Percentiles rank a stretch among this genome's conserved stretches.
Conservation (phyloP, 2,888 invertebrate species). For the Zygogramma bicolorata region DNA sequence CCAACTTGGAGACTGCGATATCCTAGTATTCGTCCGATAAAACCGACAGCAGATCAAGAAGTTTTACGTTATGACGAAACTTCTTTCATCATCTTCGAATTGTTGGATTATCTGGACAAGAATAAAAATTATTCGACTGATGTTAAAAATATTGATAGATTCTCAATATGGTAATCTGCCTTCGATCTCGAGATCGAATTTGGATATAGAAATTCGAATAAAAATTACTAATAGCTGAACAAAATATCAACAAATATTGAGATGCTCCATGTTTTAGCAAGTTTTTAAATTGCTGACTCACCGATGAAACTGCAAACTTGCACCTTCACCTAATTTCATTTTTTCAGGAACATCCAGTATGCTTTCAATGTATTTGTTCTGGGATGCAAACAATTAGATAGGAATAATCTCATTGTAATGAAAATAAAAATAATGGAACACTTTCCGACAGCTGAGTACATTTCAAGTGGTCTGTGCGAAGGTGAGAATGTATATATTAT, state of each 20-base stretch:
- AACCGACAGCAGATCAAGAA: slow-evolving; percentile 18
- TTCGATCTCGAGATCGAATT: background rate
- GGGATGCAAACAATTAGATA: slow-evolving; percentile 30
- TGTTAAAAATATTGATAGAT: slow-evolving; percentile 1
- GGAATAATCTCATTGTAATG: slow-evolving; percentile 56
- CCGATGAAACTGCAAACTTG: too few relatives aligned
- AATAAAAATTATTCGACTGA: slow-evolving; percentile 25
- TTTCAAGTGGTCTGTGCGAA: slow-evolving; percentile 50
- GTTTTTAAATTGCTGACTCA: too few relatives aligned
- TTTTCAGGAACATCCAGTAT: slow-evolving; percentile 20
- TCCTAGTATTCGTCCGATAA: slow-evolving; percentile 40
- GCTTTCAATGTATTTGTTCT: slow-evolving; percentile 31
- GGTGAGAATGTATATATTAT: slow-evolving; percentile 51
- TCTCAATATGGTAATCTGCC: slow-evolving; percentile 9
- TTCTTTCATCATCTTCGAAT: slow-evolving; percentile 43
- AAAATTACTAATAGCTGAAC: too few relatives aligned
- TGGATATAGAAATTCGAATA: background rate
- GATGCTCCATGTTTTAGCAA: too few relatives aligned
- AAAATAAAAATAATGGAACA: slow-evolving; percentile 52
- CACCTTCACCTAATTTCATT: too few relatives aligned
- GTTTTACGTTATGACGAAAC: slow-evolving; percentile 39
- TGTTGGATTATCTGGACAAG: slow-evolving; percentile 37
- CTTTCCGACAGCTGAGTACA: slow-evolving; percentile 52
- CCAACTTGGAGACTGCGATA: slow-evolving; percentile 55
- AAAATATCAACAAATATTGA: background rate